Conservation (phyloP, 2,113 vertebrate genomes). For the Lucifuga dentata region DNA sequence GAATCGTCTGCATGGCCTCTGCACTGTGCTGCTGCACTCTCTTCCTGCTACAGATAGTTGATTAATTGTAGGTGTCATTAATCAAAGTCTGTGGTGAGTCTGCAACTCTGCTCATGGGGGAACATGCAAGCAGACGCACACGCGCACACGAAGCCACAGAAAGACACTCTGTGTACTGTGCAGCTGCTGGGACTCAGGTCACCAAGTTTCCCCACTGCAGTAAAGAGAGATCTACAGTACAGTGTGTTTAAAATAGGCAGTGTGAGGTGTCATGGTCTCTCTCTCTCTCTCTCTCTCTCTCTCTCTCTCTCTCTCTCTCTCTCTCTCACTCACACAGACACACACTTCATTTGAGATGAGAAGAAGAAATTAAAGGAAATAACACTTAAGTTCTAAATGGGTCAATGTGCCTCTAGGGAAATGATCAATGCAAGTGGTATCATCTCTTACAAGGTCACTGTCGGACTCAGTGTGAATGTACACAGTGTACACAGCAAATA, state of each 20-base stretch:
- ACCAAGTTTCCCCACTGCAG: conserved; percentile 73
- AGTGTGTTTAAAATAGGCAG: conserved; percentile 49
- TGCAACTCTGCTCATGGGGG: conserved; percentile 66
- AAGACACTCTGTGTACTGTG: neutral
- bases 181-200: conserved; percentile 68
- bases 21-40: conserved; percentile 52
- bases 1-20: conserved; percentile 51
- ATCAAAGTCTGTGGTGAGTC: conserved; percentile 75
- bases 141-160: conserved; percentile 17
- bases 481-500: conserved; percentile 15
- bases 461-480: conserved; percentile 14
- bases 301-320: neutral
- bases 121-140: conserved; percentile 39
- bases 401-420: conserved; percentile 40
- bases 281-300: no score
- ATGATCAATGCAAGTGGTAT: conserved; percentile 30
- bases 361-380: conserved; percentile 7
- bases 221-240: conserved; percentile 41
- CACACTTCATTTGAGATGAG: conserved; percentile 19
- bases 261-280: conserved; percentile 1
- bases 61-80: conserved; percentile 77
- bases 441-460: conserved; percentile 53
- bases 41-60: conserved; percentile 63
- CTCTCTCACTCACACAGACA: neutral
- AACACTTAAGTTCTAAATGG: conserved; percentile 43